phyloP scores from a whole-genome alignment of 2,797 vertebrate species.

The Falco rusticolus region DNA sequence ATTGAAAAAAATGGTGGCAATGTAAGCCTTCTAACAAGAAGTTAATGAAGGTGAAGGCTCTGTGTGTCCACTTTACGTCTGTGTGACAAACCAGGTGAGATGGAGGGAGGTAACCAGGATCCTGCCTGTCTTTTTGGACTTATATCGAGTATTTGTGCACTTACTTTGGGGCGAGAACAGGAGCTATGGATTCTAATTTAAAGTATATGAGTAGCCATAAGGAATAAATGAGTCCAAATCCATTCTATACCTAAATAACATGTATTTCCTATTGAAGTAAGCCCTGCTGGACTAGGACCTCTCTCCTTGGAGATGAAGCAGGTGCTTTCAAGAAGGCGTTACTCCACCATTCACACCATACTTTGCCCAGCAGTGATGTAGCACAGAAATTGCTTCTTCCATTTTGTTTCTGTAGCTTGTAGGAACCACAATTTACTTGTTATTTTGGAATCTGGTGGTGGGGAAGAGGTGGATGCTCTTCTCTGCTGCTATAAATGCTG shows the following conservation, averaged over 20 bases:
- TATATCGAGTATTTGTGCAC: neutral
- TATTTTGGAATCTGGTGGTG: neutral
- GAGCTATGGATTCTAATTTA: neutral
- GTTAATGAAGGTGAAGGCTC: neutral
- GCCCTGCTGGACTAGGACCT: neutral
- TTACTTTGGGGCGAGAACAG: neutral
- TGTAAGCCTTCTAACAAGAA: neutral
- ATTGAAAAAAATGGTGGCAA: neutral
- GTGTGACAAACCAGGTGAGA: neutral
- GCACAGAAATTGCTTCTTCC: neutral
- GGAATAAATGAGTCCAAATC: neutral
- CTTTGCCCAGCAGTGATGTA: neutral
- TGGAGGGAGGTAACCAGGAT: neutral
- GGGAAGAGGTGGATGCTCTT: neutral
- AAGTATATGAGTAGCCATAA: neutral
- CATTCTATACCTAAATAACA: neutral
- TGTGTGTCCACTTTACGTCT: neutral
- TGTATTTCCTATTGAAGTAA: neutral
- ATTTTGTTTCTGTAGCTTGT: neutral
- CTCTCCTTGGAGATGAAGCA: neutral
- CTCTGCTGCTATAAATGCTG: neutral
- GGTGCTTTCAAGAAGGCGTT: neutral
- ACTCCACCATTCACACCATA: neutral
- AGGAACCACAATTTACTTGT: neutral
- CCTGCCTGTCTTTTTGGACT: neutral